Evolutionary conservation across 2,888 invertebrate genomes (phyloP).

Genomic region (Ceramica pisi): DNA sequence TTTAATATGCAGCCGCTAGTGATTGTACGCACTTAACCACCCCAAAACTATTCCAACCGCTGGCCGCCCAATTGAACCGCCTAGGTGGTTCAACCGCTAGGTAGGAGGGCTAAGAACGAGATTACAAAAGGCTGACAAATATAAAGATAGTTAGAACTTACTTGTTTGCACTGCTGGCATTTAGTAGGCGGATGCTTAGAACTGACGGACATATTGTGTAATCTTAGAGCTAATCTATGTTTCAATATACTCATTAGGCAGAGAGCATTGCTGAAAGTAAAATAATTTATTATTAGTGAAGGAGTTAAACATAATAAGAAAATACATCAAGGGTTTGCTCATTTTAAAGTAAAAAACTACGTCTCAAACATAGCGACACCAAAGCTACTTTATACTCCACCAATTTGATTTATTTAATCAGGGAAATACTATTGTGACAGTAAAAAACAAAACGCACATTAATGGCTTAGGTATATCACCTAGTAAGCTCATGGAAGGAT

Average conservation of each 20-base stretch:
- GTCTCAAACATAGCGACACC: not conserved
- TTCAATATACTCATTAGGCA: slow-evolving; percentile 90
- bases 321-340: not conserved
- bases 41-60: no score
- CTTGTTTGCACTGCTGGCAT: slow-evolving; percentile 87
- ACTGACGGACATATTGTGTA: slow-evolving; percentile 85
- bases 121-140: not conserved
- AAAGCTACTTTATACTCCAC: not conserved
- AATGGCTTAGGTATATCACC: not conserved
- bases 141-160: slow-evolving; percentile 65
- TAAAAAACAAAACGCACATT: not conserved
- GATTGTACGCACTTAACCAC: no score
- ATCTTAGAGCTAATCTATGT: slow-evolving; percentile 89
- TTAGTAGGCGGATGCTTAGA: slow-evolving; percentile 82
- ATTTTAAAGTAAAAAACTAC: not conserved
- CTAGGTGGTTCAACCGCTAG: no score
- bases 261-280: slow-evolving; percentile 87
- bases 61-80: no score
- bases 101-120: not conserved
- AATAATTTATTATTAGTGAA: slow-evolving; percentile 8
- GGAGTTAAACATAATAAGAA: not conserved
- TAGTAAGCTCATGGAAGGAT: not conserved
- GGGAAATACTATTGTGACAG: not conserved
- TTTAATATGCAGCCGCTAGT: no score
- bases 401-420: not conserved